A percentile compares a stretch with the other conserved stretches of the same genome.
These are phyloP conservation scores for Zoanthus sociatus DNA, from an alignment of 92 coral and sea anemone genomes.

Conservation along the genomic window DNA sequence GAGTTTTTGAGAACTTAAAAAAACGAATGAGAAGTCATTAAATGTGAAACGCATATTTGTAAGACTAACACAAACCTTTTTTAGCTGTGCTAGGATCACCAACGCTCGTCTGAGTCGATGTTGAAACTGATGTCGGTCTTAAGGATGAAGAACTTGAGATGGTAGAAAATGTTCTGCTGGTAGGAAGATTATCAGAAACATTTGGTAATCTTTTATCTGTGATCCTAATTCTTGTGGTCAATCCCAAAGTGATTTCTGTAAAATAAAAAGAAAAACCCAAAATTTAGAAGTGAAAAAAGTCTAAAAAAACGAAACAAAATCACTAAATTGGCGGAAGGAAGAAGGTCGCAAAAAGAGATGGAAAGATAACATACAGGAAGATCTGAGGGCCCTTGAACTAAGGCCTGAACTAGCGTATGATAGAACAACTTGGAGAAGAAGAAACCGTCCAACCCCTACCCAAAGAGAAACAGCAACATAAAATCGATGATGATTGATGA, in stretches of 20 bases:
- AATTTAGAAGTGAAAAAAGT: background rate
- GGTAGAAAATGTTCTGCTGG: background rate
- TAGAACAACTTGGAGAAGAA: too few species aligned
- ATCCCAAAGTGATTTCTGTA: background rate
- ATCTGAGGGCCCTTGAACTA: too few species aligned
- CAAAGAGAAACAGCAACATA: too few species aligned
- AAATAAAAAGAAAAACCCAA: background rate
- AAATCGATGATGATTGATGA: too few species aligned
- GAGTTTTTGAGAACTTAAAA: background rate
- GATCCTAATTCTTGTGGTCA: background rate
- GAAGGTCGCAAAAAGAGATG: too few species aligned
- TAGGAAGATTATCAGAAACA: background rate
- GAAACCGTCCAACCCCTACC: too few species aligned
- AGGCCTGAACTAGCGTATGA: too few species aligned
- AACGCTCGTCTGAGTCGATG: background rate
- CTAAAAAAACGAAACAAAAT: background rate
- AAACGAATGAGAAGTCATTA: background rate
- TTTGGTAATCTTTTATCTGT: background rate
- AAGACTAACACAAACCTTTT: background rate
- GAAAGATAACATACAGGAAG: too few species aligned
- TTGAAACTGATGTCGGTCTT: background rate
- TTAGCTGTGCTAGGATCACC: background rate
- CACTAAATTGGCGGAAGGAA: background rate
- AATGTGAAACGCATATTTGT: background rate
- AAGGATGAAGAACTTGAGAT: background rate